Evolutionary conservation across 2,113 vertebrate species (phyloP).

Genomic region (Thamnophis sirtalis): DNA sequence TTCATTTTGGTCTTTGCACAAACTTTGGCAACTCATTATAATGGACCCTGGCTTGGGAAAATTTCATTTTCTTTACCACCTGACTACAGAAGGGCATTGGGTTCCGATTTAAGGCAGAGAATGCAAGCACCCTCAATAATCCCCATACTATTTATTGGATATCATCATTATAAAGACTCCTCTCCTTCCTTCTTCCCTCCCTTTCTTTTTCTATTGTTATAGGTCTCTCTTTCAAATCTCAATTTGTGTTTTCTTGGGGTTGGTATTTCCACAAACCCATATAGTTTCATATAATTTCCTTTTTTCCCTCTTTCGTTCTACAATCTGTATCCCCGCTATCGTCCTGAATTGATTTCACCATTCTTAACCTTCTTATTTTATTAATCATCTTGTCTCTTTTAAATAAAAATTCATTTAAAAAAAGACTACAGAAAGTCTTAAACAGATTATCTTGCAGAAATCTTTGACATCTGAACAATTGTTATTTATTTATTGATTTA

Average conservation of each 20-base stretch:
- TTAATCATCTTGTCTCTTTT: no score
- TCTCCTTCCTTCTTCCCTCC: no score
- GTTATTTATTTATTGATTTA: background rate
- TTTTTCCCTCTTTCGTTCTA: no score
- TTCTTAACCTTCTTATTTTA: no score
- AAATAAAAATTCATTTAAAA: no score
- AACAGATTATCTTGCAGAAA: background rate
- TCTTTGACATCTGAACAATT: background rate
- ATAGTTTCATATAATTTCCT: no score
- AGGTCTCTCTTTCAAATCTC: no score
- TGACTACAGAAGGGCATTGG: background rate
- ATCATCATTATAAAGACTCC: background rate
- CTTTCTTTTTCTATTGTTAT: no score
- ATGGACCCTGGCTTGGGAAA: background rate
- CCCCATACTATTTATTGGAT: background rate
- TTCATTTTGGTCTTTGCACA: background rate
- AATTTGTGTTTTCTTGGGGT: no score
- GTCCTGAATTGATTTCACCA: no score
- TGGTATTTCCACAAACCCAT: no score
- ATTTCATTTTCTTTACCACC: background rate
- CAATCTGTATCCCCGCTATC: no score
- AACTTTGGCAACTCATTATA: background rate
- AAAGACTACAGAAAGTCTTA: background rate
- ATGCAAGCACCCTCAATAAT: background rate
- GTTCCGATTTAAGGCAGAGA: background rate